Conservation (phyloP, 2,888 invertebrate species). For the Cephus pygmeus region DNA sequence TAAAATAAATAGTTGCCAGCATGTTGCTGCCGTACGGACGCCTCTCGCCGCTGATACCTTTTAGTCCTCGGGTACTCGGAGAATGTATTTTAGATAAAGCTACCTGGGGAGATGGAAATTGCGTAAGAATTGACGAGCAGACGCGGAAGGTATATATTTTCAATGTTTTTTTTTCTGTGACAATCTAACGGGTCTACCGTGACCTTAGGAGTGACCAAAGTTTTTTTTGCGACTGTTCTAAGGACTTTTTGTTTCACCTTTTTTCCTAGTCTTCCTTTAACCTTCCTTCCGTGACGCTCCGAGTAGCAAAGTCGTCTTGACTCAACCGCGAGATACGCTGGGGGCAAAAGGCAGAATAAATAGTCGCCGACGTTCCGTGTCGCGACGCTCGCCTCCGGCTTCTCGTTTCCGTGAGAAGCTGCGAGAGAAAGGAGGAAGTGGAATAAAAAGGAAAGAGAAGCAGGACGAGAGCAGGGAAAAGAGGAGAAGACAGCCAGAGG, state of each 20-base stretch:
- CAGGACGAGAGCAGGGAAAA: background rate
- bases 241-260: background rate
- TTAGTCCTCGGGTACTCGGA: background rate
- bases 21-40: constrained; percentile 29
- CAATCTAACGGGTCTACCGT: too few relatives aligned
- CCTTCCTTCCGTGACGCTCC: background rate
- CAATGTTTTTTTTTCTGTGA: background rate
- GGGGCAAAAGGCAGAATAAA: constrained; percentile 19
- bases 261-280: background rate
- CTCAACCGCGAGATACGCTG: constrained; percentile 10
- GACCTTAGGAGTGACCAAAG: too few relatives aligned
- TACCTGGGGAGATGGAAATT: background rate
- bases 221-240: too few relatives aligned
- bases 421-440: background rate
- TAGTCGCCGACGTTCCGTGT: constrained; percentile 12
- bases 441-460: background rate
- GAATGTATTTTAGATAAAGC: background rate
- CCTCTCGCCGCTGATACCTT: constrained; percentile 1
- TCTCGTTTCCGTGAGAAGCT: constrained; percentile 4
- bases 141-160: too few relatives aligned
- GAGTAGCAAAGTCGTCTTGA: background rate
- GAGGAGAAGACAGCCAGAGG: constrained; percentile 1
- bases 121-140: background rate
- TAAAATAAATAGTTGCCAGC: constrained; percentile 39
- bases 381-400: constrained; percentile 9